phyloP scores from a whole-genome alignment of 2,797 vertebrate genomes.

The Oreochromis grahami region DNA sequence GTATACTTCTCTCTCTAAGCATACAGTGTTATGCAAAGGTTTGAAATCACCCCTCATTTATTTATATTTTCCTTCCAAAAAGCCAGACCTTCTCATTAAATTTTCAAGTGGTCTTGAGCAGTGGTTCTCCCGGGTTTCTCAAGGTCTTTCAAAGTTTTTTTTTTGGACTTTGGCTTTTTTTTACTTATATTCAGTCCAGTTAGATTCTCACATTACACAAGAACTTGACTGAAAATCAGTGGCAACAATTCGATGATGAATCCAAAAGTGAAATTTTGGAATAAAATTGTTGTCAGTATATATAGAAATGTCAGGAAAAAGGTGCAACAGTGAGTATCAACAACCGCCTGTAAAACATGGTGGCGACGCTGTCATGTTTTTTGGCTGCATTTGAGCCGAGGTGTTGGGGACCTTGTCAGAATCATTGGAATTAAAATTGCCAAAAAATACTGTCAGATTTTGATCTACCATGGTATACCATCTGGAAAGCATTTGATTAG shows the following conservation, averaged over 20 bases:
- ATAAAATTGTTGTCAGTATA: not conserved
- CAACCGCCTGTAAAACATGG: not conserved
- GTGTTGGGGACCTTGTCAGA: not conserved
- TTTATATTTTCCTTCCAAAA: not conserved
- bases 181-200: not conserved
- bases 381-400: not conserved
- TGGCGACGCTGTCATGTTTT: not conserved
- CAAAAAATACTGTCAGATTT: not conserved
- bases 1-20: not conserved
- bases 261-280: not conserved
- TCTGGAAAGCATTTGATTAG: not conserved
- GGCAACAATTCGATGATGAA: not conserved
- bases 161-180: not conserved
- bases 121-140: not conserved
- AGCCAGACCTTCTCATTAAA: not conserved
- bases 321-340: not conserved
- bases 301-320: not conserved
- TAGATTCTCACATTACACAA: not conserved
- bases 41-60: not conserved
- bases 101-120: not conserved
- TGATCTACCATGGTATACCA: not conserved
- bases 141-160: not conserved
- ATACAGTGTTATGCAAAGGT: not conserved
- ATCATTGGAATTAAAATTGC: not conserved
- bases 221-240: not conserved